These are phyloP conservation scores for Magallana nippona DNA, from an alignment of 2,888 invertebrate genomes.

Conservation along the genomic window DNA sequence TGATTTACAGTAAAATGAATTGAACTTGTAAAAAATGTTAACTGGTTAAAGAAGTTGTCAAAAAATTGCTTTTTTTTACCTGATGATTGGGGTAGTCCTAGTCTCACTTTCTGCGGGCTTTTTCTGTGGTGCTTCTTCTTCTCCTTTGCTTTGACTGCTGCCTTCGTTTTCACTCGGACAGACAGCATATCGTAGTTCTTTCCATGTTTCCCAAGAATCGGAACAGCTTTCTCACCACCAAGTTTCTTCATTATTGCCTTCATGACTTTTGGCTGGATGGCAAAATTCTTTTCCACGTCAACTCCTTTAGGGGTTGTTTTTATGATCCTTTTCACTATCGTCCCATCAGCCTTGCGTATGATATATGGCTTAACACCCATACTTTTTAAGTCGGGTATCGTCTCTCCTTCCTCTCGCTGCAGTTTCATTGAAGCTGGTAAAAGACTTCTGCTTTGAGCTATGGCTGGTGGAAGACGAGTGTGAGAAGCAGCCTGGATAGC, in stretches of 20 bases:
- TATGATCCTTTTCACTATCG: not conserved
- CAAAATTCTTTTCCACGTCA: not conserved
- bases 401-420: not conserved
- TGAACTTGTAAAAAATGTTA: no score
- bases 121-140: conserved; percentile 36
- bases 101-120: conserved; percentile 33
- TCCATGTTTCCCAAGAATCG: conserved; percentile 32
- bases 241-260: conserved; percentile 42
- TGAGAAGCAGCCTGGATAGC: conserved; percentile 28
- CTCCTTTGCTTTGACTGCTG: conserved; percentile 27
- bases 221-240: conserved; percentile 3
- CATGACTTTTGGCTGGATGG: conserved; percentile 21
- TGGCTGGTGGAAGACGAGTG: conserved; percentile 14
- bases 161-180: conserved; percentile 17
- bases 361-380: not conserved
- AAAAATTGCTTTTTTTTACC: conserved; percentile 32
- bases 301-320: not conserved
- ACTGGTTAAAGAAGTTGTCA: not conserved
- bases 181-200: not conserved
- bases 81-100: conserved; percentile 40
- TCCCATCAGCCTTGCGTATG: conserved; percentile 4
- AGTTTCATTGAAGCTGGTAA: conserved; percentile 10
- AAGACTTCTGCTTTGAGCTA: conserved; percentile 17
- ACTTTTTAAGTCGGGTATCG: not conserved
- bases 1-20: no score